Percentiles rank a stretch among this genome's conserved stretches.
Conservation (phyloP, 2,888 invertebrate species). For the Ophraella communa region DNA sequence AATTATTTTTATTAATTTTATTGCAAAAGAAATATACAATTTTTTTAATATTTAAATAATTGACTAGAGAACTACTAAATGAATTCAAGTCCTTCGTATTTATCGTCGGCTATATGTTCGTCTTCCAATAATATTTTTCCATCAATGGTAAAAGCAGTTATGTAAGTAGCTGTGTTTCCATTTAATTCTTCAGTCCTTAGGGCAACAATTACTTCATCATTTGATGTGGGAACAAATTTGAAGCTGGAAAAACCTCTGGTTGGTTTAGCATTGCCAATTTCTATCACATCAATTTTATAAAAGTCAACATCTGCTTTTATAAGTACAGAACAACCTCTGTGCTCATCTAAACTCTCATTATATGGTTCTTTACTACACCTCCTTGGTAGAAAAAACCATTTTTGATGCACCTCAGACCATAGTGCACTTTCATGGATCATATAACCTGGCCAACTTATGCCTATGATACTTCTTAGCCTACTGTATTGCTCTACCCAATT, state of each 20-base stretch:
- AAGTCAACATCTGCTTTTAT: conserved; percentile 83
- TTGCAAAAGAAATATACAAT: conserved; percentile 12
- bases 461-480: conserved; percentile 74
- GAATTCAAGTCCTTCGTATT: conserved; percentile 96
- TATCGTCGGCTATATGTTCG: conserved; percentile 78
- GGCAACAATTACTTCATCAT: conserved; percentile 88
- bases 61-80: conserved; percentile 63
- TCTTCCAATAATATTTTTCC: conserved; percentile 83
- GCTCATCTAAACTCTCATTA: conserved; percentile 90
- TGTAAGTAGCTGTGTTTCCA: conserved; percentile 86
- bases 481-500: conserved; percentile 78
- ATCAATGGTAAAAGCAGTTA: conserved; percentile 80
- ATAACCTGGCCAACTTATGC: conserved; percentile 91
- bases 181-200: conserved; percentile 92
- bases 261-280: conserved; percentile 70
- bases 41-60: background rate
- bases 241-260: conserved; percentile 96
- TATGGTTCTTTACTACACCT: conserved; percentile 86
- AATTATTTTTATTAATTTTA: background rate
- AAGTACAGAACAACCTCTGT: conserved; percentile 85
- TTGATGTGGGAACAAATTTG: conserved; percentile 92
- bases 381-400: conserved; percentile 94
- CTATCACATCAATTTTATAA: conserved; percentile 66
- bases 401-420: conserved; percentile 85
- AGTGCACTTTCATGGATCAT: conserved; percentile 95